A percentile compares a stretch with the other conserved stretches of the same genome.
phyloP scores from a whole-genome alignment of 1,140 invertebrate genomes.

The Zaprionus tsacasi region DNA sequence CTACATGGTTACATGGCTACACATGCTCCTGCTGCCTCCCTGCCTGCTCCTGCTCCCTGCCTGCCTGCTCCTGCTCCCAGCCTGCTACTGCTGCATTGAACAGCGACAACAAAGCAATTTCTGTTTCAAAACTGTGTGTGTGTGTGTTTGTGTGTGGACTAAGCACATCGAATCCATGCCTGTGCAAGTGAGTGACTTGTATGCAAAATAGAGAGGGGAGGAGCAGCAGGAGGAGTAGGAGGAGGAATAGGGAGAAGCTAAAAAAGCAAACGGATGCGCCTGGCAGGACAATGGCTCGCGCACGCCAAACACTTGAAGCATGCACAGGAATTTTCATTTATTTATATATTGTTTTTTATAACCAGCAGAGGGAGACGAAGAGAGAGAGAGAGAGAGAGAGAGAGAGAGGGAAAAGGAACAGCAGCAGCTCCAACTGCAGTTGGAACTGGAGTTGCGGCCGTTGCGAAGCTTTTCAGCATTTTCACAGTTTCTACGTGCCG shows the following conservation, averaged over 20 bases:
- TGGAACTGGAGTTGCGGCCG: slow-evolving; percentile 22
- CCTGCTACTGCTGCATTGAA: slow-evolving; percentile 63
- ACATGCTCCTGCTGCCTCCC: slow-evolving; percentile 57
- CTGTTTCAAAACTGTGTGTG: slow-evolving; percentile 70
- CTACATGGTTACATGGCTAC: slow-evolving; percentile 50
- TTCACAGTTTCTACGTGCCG: slow-evolving; percentile 67
- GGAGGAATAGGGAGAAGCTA: slow-evolving; percentile 31
- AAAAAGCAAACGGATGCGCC: slow-evolving; percentile 69
- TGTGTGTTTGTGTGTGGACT: slow-evolving; percentile 49
- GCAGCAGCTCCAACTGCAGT: background rate
- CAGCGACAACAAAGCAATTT: slow-evolving; percentile 82
- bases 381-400: slow-evolving; percentile 4
- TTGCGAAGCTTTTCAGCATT: slow-evolving; percentile 34
- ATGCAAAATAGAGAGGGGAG: slow-evolving; percentile 56
- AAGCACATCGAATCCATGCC: slow-evolving; percentile 59
- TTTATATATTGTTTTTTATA: slow-evolving; percentile 83
- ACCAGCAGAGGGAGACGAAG: slow-evolving; percentile 48
- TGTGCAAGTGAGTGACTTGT: slow-evolving; percentile 73
- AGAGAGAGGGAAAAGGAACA: slow-evolving; percentile 22
- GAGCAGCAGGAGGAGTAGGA: slow-evolving; percentile 15
- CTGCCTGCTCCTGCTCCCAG: slow-evolving; percentile 58
- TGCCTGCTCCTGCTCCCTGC: too few relatives aligned
- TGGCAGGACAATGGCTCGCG: slow-evolving; percentile 78
- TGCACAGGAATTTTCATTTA: slow-evolving; percentile 82
- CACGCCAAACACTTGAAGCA: slow-evolving; percentile 80